phyloP scores from a whole-genome alignment of 2,888 invertebrate genomes.

The Venustoraphidia nigricollis region DNA sequence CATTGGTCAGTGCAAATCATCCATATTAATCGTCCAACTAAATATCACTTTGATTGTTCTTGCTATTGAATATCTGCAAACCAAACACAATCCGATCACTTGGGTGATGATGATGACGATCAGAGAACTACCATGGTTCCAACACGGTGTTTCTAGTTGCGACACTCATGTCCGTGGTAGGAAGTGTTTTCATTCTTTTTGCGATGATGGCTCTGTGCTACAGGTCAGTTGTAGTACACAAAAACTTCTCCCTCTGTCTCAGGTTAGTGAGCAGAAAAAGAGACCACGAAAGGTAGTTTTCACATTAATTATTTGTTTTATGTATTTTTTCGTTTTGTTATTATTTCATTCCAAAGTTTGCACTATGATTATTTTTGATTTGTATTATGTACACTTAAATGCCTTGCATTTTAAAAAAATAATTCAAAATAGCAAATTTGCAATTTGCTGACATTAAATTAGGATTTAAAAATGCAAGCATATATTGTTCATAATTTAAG shows the following conservation, averaged over 20 bases:
- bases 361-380: conserved; percentile 3
- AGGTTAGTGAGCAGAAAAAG: conserved; percentile 91
- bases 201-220: conserved; percentile 98
- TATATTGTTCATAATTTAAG: no score
- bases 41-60: no score
- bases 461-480: no score
- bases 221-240: conserved; percentile 98
- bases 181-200: conserved; percentile 97
- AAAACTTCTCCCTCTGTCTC: conserved; percentile 97
- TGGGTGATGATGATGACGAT: no score
- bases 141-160: conserved; percentile 95
- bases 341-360: conserved; percentile 5
- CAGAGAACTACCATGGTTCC: conserved; percentile 94
- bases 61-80: no score
- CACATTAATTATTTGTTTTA: conserved; percentile 21
- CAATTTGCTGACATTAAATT: no score
- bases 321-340: conserved; percentile 31
- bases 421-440: no score
- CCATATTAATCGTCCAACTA: no score
- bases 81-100: no score
- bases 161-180: conserved; percentile 97
- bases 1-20: no score
- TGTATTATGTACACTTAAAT: conserved; percentile 3
- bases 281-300: conserved; percentile 47
- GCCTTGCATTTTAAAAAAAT: not conserved